phyloP scores from a whole-genome alignment of 2,888 invertebrate species.

The Dyspetes luteomarginatus region DNA sequence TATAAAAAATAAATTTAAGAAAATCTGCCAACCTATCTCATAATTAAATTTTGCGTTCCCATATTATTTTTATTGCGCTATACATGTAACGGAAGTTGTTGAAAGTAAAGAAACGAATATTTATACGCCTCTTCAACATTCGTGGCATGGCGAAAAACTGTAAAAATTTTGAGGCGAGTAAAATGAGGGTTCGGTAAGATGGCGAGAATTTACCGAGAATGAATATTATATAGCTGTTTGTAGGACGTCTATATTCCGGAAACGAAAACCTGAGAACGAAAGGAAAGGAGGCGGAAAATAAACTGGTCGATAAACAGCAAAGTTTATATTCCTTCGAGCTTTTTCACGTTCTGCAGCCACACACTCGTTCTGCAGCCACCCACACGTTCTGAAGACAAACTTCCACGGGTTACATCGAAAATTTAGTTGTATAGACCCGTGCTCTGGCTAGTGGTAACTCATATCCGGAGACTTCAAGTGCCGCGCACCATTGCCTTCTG shows the following conservation, averaged over 20 bases:
- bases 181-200: not conserved
- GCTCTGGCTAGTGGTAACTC: slow-evolving; percentile 48
- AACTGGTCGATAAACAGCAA: slow-evolving; percentile 61
- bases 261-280: slow-evolving; percentile 36
- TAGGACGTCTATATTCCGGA: not conserved
- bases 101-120: not conserved
- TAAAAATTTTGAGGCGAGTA: not conserved
- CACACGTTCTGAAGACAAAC: slow-evolving; percentile 16
- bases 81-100: not conserved
- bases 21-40: too few relatives aligned
- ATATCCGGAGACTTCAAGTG: slow-evolving; percentile 50
- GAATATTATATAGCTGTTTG: not conserved
- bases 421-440: slow-evolving; percentile 65
- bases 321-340: slow-evolving; percentile 59
- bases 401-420: slow-evolving; percentile 54
- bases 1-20: too few relatives aligned
- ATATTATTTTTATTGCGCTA: not conserved
- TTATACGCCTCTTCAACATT: not conserved
- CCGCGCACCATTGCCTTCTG: not conserved
- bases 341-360: slow-evolving; percentile 43
- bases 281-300: slow-evolving; percentile 40
- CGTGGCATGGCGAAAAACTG: not conserved
- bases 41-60: too few relatives aligned
- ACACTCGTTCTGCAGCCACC: not conserved
- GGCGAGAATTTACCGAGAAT: not conserved